Evolutionary conservation across 2,797 vertebrate genomes (phyloP).

Genomic region (Enteromius afrohamiltoni): DNA sequence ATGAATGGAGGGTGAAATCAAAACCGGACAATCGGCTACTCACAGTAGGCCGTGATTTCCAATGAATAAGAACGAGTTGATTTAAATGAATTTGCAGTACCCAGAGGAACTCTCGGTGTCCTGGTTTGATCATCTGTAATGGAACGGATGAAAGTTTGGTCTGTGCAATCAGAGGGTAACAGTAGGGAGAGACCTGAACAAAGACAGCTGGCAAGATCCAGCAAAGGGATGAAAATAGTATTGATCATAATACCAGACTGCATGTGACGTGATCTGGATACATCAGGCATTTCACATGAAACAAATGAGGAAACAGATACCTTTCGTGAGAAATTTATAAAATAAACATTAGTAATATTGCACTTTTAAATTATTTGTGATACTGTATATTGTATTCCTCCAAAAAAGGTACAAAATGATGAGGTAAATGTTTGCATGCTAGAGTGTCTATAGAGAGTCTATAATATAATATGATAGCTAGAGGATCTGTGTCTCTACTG

Average conservation of each 20-base stretch:
- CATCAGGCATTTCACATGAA: not conserved
- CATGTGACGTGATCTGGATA: constrained; percentile 11
- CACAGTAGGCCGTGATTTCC: constrained; percentile 31
- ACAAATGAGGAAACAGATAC: not conserved
- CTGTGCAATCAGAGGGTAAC: constrained; percentile 21
- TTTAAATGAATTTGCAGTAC: constrained; percentile 39
- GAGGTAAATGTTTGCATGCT: not conserved
- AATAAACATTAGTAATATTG: not conserved
- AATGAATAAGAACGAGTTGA: constrained; percentile 36
- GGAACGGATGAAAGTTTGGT: constrained; percentile 25
- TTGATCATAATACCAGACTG: constrained; percentile 30
- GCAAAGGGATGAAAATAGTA: constrained; percentile 10
- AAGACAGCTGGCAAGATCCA: constrained; percentile 32
- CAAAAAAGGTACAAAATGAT: not conserved
- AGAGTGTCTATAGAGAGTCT: not conserved
- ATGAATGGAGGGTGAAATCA: constrained; percentile 45
- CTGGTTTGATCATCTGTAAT: constrained; percentile 33
- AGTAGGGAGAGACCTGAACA: constrained; percentile 5
- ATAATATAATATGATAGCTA: not conserved
- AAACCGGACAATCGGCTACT: constrained; percentile 22
- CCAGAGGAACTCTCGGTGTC: constrained; percentile 9
- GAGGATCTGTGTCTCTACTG: not conserved
- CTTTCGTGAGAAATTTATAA: not conserved
- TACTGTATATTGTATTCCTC: not conserved
- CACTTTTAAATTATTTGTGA: not conserved